Conservation (phyloP, 1,140 invertebrate genomes). For the Meteorus sp. region DNA sequence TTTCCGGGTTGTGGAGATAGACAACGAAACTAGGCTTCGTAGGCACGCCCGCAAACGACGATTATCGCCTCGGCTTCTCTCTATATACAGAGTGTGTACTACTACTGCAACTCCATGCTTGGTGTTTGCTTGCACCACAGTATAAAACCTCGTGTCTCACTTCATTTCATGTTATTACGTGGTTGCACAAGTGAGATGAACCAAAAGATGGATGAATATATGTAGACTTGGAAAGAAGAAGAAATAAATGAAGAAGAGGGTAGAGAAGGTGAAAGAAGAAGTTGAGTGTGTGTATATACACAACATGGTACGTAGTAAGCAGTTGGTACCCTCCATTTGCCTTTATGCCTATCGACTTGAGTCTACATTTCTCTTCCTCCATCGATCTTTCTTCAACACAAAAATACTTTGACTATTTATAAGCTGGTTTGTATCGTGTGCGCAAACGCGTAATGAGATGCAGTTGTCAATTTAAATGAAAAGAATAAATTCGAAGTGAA, state of each 20-base stretch:
- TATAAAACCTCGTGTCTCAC: conserved; percentile 1
- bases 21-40: conserved; percentile 16
- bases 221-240: no score
- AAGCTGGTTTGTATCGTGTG: no score
- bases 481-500: no score
- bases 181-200: no score
- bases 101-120: background rate
- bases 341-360: no score
- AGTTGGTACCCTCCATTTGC: background rate
- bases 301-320: conserved; percentile 11
- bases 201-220: no score
- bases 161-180: background rate
- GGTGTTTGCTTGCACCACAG: no score
- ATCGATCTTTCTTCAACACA: conserved; percentile 14
- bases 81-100: background rate
- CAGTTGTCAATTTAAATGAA: no score
- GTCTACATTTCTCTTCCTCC: conserved; percentile 11
- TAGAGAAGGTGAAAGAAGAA: background rate
- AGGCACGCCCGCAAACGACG: conserved; percentile 9
- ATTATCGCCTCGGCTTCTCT: conserved; percentile 7
- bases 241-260: no score
- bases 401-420: background rate
- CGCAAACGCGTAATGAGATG: no score
- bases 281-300: background rate
- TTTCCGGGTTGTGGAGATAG: conserved; percentile 25